Percentiles rank a stretch among this genome's conserved stretches.
These are phyloP conservation scores for Caenorhabditis macrosperma DNA, from an alignment of 2,888 invertebrate genomes.

Conservation along the genomic window DNA sequence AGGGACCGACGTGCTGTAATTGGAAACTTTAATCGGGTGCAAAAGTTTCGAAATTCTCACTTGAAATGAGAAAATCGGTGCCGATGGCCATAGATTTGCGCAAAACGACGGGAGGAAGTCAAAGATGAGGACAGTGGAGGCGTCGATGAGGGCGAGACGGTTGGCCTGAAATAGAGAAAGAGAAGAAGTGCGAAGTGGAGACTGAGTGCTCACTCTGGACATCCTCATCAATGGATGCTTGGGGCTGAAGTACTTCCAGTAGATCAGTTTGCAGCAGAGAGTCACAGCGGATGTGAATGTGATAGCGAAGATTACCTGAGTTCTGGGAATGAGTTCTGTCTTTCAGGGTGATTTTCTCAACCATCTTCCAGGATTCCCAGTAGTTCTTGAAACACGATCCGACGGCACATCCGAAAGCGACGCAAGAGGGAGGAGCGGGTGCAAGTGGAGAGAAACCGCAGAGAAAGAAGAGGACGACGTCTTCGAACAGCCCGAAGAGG, in stretches of 20 bases:
- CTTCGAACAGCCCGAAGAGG: slow-evolving; percentile 1
- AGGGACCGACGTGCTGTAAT: slow-evolving; percentile 3
- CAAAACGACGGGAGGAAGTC: not conserved
- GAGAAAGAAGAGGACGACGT: not conserved
- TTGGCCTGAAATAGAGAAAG: not conserved
- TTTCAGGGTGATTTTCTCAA: not conserved
- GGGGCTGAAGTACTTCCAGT: not conserved
- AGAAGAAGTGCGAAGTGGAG: too few relatives aligned
- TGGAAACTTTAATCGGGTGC: not conserved
- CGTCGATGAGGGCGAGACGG: slow-evolving; percentile 13
- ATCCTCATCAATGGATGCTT: not conserved
- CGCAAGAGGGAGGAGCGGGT: slow-evolving; percentile 5
- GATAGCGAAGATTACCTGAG: not conserved
- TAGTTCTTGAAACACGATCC: slow-evolving; percentile 6
- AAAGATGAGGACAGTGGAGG: not conserved
- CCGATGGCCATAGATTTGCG: not conserved
- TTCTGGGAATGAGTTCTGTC: not conserved
- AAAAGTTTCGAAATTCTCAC: not conserved
- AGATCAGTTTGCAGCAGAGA: not conserved
- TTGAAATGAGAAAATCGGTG: slow-evolving; percentile 1
- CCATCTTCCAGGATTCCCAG: slow-evolving; percentile 3
- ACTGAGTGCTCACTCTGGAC: not conserved
- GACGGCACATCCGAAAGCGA: not conserved
- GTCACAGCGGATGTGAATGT: not conserved
- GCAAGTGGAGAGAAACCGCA: not conserved